Evolutionary conservation across 2,888 invertebrate genomes (phyloP).

Genomic region (Pherbina coryleti): DNA sequence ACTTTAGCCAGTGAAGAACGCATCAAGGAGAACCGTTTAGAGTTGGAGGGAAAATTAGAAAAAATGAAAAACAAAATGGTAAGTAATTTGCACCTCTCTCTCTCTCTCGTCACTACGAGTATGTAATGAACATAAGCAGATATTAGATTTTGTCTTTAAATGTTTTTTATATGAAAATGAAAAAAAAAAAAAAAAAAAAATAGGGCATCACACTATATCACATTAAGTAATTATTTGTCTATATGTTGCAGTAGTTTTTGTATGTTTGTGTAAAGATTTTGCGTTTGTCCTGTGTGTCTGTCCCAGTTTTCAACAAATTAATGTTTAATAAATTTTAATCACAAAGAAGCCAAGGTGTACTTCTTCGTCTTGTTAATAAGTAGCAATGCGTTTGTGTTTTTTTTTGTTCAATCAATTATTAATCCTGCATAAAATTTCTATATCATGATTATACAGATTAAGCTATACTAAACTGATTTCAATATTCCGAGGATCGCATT

Average conservation of each 20-base stretch:
- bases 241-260: conserved; percentile 14
- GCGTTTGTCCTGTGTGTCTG: background rate
- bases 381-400: too few relatives aligned
- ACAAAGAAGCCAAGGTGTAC: too few relatives aligned
- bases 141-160: too few relatives aligned
- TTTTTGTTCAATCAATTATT: too few relatives aligned
- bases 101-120: background rate
- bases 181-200: background rate
- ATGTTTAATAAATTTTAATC: too few relatives aligned
- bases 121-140: too few relatives aligned
- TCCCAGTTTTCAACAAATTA: background rate
- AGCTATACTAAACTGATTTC: too few relatives aligned
- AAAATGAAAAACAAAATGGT: conserved; percentile 87
- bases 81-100: conserved; percentile 64
- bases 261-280: background rate
- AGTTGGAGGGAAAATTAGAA: conserved; percentile 82
- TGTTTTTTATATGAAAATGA: too few relatives aligned
- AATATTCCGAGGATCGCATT: too few relatives aligned
- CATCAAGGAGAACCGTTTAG: conserved; percentile 69
- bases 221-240: background rate
- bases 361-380: too few relatives aligned
- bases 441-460: too few relatives aligned
- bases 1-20: conserved; percentile 57
- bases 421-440: too few relatives aligned
- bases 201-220: conserved; percentile 49